Evolutionary conservation across 2,888 invertebrate species (phyloP).

Genomic region (Conops quadrifasciatus): DNA sequence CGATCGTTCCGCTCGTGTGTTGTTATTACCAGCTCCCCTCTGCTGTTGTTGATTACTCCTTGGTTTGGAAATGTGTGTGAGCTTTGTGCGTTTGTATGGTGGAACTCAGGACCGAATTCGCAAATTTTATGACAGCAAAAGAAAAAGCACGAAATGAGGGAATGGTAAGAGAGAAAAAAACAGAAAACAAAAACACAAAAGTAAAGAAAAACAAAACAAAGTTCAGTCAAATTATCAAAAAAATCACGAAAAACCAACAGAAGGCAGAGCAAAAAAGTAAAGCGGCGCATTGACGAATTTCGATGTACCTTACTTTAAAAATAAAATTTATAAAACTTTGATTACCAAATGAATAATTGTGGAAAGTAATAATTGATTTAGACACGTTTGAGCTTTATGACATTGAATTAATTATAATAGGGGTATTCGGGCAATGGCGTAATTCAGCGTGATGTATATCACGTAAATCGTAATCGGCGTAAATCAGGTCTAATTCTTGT

Average conservation of each 20-base stretch:
- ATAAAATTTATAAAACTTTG: no score
- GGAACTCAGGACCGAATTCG: slow-evolving; percentile 46
- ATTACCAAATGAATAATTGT: no score
- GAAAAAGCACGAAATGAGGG: neutral
- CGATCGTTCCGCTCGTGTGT: slow-evolving; percentile 18
- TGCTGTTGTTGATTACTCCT: no score
- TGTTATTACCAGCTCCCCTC: no score
- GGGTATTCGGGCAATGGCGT: no score
- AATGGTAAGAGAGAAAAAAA: slow-evolving; percentile 15
- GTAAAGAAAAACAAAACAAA: neutral
- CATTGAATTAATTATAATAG: no score
- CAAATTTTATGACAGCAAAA: slow-evolving; percentile 32
- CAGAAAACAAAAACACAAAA: slow-evolving; percentile 4
- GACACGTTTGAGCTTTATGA: no score
- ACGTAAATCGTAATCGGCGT: no score
- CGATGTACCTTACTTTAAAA: no score
- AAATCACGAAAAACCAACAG: neutral
- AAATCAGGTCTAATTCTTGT: no score
- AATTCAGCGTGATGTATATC: no score
- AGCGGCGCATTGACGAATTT: neutral
- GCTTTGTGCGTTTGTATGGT: slow-evolving; percentile 30
- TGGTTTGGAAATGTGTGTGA: slow-evolving; percentile 38
- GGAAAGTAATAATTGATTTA: no score
- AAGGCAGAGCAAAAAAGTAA: neutral
- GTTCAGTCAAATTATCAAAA: neutral